A percentile compares a stretch with the other conserved stretches of the same genome.
phyloP scores from a whole-genome alignment of 2,888 invertebrate genomes.

The Chaitophorus viminalis region DNA sequence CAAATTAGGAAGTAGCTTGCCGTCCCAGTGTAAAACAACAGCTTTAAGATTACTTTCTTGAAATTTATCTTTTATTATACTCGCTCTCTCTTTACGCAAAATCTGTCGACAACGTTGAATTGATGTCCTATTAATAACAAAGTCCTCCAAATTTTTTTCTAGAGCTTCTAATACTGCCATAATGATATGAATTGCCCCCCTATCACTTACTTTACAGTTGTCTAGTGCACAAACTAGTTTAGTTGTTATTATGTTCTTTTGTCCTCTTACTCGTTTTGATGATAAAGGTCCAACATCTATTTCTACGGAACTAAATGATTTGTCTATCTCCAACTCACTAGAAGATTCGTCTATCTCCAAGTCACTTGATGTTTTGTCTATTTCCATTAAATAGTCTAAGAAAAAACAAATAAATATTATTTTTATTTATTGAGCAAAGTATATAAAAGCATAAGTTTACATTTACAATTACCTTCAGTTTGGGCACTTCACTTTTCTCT shows the following conservation, averaged over 20 bases:
- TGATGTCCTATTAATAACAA: constrained; percentile 38
- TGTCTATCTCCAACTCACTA: background rate
- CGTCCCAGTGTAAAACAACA: constrained; percentile 42
- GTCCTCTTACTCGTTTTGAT: background rate
- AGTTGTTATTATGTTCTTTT: background rate
- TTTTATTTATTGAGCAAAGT: too few relatives aligned
- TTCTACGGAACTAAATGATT: background rate
- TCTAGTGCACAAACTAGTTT: constrained; percentile 22
- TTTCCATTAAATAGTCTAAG: too few relatives aligned
- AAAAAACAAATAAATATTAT: too few relatives aligned
- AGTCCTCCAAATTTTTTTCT: background rate
- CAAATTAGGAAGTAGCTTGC: constrained; percentile 32
- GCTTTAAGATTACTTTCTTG: constrained; percentile 13
- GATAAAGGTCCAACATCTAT: background rate
- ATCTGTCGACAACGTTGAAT: constrained; percentile 25
- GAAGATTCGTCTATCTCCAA: too few relatives aligned
- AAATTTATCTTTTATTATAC: constrained; percentile 19
- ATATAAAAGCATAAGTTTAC: background rate
- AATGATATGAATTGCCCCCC: background rate
- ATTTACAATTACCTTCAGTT: constrained; percentile 9
- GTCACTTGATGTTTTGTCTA: too few relatives aligned
- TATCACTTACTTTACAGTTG: constrained; percentile 31
- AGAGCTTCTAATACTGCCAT: background rate
- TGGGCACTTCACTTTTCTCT: constrained; percentile 1
- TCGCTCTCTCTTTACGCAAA: background rate